Evolutionary conservation across 1,140 invertebrate genomes (phyloP).

Genomic region (Drosophila parabipectinata): DNA sequence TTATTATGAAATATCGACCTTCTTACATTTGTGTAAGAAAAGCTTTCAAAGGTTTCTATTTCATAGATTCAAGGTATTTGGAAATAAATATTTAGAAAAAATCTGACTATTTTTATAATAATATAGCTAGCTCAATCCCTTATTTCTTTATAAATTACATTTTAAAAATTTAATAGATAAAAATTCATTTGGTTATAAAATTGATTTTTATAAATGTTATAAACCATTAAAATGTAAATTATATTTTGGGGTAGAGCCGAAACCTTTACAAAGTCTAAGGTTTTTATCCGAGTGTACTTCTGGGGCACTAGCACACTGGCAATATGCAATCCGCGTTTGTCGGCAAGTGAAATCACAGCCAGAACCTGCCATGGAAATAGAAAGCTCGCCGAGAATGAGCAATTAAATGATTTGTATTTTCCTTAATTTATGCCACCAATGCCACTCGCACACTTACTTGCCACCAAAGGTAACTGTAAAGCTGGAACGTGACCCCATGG

Average conservation of each 20-base stretch:
- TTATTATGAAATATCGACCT: no score
- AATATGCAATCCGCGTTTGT: slow-evolving; percentile 35
- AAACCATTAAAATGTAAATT: no score
- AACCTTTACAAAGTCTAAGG: not conserved
- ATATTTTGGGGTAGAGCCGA: slow-evolving; percentile 11
- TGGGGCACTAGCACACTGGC: not conserved
- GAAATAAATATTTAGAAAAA: no score
- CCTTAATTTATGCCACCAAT: slow-evolving; percentile 57
- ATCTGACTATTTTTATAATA: no score
- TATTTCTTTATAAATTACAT: no score
- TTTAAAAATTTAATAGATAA: no score
- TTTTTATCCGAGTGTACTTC: not conserved
- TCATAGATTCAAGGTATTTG: no score
- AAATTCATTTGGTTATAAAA: no score
- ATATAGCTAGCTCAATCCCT: no score
- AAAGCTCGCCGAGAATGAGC: slow-evolving; percentile 57
- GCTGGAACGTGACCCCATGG: slow-evolving; percentile 16
- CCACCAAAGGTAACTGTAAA: slow-evolving; percentile 21
- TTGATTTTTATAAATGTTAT: no score
- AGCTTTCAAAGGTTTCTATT: no score
- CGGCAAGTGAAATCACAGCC: slow-evolving; percentile 55
- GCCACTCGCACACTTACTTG: slow-evolving; percentile 33
- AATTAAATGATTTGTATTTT: slow-evolving; percentile 42
- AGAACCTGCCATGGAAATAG: slow-evolving; percentile 61
- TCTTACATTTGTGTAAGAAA: no score